Base-by-base conservation (phyloP, 2,888 invertebrate genomes). In the Nephrocerus scutellatus region DNA sequence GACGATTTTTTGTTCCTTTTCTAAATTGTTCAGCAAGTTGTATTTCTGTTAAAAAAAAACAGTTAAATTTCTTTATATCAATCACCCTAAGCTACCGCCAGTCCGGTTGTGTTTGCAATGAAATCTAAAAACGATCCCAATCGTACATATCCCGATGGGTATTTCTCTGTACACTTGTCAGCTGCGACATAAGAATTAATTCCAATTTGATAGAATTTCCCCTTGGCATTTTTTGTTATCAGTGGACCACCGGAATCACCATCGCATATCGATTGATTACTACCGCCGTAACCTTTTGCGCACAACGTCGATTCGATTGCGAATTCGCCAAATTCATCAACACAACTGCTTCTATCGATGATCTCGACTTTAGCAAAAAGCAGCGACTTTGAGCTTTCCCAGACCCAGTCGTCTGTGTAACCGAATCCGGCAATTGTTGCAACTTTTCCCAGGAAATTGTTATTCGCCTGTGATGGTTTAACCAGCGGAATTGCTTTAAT, bases 201-300 rank as follows among this genome's bases (percentile, higher is more conserved):
- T 4, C 66, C 66, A 16, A 67, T 59, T 41, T 66, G 67, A 10
- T 55, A 39, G 39, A 39, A 56, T 1, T 22, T 31, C 0, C 50
- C 54, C 30, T 30, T 47, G 4, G 47, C 30, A 21, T 50, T 42
- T 4, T 47, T 41, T 1, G 34, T 28, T 12, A 62, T 50, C 10
- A 66, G 34, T 0, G 67, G 57, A 5, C 66, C 66, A 29, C 67
- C 66, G 0, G 65, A 66, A 40, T 66, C 66, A 0, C 66, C 67
- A 25, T 54, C 60, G 37, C 67, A 66, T 3, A 59, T 58, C 32
- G 63, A 64, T 53, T 63, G 57, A 21, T 57, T 57, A 10, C 41
- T 53, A 9, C 51, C 52, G 12, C 46, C 45, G 12, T 33, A 28
- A 8, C 66, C 65, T 8, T 44, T 28, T 13, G 57, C 61, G 25